phyloP scores from a whole-genome alignment of 2,113 vertebrate genomes.

The Ceyx cyanopectus region DNA sequence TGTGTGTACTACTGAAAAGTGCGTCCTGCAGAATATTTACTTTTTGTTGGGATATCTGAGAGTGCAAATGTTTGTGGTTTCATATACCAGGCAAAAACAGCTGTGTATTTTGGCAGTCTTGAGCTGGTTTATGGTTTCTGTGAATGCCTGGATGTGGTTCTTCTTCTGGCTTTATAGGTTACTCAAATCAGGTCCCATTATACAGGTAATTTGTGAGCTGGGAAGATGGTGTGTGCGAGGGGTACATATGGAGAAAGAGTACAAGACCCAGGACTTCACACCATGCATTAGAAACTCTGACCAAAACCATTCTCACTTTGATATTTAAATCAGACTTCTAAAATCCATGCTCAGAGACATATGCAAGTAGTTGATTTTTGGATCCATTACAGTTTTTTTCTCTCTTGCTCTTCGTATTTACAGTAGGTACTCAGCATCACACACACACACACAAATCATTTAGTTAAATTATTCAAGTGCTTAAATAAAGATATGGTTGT shows the following conservation, averaged over 20 bases:
- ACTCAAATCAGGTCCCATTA: not conserved
- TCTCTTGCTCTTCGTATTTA: not conserved
- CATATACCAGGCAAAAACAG: not conserved
- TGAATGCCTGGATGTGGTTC: not conserved
- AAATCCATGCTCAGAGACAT: not conserved
- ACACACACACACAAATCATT: not conserved
- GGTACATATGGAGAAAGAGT: not conserved
- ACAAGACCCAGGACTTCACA: not conserved
- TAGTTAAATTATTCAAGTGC: conserved; percentile 1
- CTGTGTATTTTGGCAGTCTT: not conserved
- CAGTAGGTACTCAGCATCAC: not conserved
- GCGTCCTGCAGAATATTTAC: not conserved
- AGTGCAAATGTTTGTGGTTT: not conserved
- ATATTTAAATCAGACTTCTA: conserved; percentile 39
- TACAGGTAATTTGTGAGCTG: not conserved
- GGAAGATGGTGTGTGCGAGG: not conserved
- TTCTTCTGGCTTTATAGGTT: not conserved
- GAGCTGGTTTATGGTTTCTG: not conserved
- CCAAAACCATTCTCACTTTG: not conserved
- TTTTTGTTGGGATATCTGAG: not conserved
- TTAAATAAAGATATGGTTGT: not conserved
- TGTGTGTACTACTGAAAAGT: not conserved
- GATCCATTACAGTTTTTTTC: conserved; percentile 21
- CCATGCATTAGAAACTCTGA: not conserved
- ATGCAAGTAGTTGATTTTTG: conserved; percentile 45